Percentiles rank a stretch among this genome's conserved stretches.
These are phyloP conservation scores for Brachycybe producta DNA, from an alignment of 2,888 invertebrate genomes.

Conservation along the genomic window DNA sequence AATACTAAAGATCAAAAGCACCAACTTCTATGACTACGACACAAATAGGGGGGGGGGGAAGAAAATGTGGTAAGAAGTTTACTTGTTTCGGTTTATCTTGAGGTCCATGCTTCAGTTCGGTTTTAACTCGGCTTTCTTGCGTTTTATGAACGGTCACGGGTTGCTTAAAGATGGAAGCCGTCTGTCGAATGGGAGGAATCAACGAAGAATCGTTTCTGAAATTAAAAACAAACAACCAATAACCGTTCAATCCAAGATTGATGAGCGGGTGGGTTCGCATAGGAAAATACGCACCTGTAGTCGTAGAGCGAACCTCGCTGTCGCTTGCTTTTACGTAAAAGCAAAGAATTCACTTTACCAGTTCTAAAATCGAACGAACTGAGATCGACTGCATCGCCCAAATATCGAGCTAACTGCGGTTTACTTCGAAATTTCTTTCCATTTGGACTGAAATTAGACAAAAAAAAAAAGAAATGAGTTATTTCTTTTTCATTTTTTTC, in stretches of 20 bases:
- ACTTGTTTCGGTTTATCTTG: conserved; percentile 86
- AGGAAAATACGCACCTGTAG: conserved; percentile 43
- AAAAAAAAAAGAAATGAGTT: conserved; percentile 22
- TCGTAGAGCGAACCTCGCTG: conserved; percentile 52
- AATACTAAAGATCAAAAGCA: too few relatives aligned
- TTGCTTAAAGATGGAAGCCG: conserved; percentile 96
- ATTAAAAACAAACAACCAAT: conserved; percentile 23
- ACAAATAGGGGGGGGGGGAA: neutral
- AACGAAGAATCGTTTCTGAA: conserved; percentile 74
- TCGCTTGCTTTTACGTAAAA: conserved; percentile 56
- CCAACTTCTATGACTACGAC: too few relatives aligned
- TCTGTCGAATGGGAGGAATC: conserved; percentile 90
- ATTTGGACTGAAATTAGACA: conserved; percentile 49
- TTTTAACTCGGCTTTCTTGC: conserved; percentile 72
- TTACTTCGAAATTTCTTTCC: conserved; percentile 71
- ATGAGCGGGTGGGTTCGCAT: too few relatives aligned
- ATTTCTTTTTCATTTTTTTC: neutral
- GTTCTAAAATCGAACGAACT: conserved; percentile 69
- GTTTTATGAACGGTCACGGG: conserved; percentile 92
- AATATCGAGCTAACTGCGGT: conserved; percentile 61
- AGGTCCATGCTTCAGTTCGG: conserved; percentile 76
- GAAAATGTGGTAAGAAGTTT: too few relatives aligned
- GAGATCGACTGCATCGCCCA: conserved; percentile 63
- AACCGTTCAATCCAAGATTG: too few relatives aligned
- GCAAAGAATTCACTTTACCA: conserved; percentile 58